A percentile compares a stretch with the other conserved stretches of the same genome.
Conservation (phyloP, 1,140 invertebrate species). For the Zaprionus nigranus region DNA sequence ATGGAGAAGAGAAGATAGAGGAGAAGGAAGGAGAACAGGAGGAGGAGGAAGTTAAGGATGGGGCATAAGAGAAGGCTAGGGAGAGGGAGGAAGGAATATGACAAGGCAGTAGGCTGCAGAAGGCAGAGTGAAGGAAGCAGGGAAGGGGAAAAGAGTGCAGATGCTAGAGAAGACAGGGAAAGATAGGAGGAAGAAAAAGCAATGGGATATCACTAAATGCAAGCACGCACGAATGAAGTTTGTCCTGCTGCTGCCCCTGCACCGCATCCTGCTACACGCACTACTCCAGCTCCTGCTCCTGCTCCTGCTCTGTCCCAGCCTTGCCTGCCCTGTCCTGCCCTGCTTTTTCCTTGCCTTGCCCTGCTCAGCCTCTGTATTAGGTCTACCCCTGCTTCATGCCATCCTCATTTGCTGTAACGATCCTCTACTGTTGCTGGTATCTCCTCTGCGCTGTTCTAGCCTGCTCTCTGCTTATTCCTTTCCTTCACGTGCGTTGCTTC, state of each 20-base stretch:
- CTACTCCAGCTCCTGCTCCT: background rate
- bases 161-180: background rate
- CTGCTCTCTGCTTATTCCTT: background rate
- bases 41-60: no score
- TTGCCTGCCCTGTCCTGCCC: background rate
- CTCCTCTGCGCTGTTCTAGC: background rate
- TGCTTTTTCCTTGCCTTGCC: background rate
- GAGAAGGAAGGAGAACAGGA: no score
- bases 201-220: slow-evolving; percentile 4
- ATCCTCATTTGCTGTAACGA: background rate
- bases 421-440: background rate
- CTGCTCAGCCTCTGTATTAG: background rate
- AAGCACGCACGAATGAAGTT: slow-evolving; percentile 47
- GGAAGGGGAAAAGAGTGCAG: background rate
- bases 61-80: background rate
- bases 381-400: background rate
- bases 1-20: no score
- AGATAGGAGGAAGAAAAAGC: no score
- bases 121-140: background rate
- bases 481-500: background rate
- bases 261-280: background rate
- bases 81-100: background rate
- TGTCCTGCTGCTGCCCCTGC: background rate
- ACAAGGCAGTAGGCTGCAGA: no score
- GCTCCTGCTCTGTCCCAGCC: background rate